Evolutionary conservation across 1,140 invertebrate species (phyloP).

Genomic region (Zaprionus nigranus): DNA sequence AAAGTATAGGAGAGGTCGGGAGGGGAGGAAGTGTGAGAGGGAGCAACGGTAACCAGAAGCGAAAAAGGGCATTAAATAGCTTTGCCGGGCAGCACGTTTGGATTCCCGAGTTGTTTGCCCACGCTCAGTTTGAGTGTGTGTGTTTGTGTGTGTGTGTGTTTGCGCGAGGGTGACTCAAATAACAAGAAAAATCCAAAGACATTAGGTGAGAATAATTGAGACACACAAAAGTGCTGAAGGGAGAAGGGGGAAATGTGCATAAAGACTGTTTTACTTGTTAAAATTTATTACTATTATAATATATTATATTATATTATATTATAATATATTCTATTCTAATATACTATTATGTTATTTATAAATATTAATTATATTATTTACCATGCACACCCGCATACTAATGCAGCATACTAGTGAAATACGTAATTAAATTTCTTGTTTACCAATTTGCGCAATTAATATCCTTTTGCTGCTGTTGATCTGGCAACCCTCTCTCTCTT

Average conservation of each 20-base stretch:
- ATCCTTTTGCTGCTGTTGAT: conserved; percentile 23
- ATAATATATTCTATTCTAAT: background rate
- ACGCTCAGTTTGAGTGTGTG: conserved; percentile 3
- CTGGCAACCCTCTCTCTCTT: conserved; percentile 33
- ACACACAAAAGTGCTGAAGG: background rate
- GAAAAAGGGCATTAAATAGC: conserved; percentile 70
- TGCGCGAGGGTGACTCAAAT: conserved; percentile 51
- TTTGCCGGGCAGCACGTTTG: conserved; percentile 46
- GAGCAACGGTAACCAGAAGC: conserved; percentile 27
- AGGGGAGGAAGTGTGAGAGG: background rate
- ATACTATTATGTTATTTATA: background rate
- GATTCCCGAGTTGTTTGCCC: conserved; percentile 7
- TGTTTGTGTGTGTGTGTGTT: background rate
- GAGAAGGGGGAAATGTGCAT: background rate
- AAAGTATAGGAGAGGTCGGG: conserved; percentile 8
- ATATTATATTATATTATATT: background rate
- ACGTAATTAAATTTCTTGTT: no score
- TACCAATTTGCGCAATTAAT: background rate
- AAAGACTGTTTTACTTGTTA: background rate
- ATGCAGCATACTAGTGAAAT: no score
- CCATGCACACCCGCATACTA: no score
- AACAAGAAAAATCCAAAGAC: conserved; percentile 33
- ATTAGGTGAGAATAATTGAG: conserved; percentile 26
- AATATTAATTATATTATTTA: background rate
- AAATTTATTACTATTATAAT: background rate